Percentiles rank a stretch among this genome's conserved stretches.
Evolutionary conservation across 2,797 vertebrate genomes (phyloP).

Genomic region (Gastrophryne carolinensis): DNA sequence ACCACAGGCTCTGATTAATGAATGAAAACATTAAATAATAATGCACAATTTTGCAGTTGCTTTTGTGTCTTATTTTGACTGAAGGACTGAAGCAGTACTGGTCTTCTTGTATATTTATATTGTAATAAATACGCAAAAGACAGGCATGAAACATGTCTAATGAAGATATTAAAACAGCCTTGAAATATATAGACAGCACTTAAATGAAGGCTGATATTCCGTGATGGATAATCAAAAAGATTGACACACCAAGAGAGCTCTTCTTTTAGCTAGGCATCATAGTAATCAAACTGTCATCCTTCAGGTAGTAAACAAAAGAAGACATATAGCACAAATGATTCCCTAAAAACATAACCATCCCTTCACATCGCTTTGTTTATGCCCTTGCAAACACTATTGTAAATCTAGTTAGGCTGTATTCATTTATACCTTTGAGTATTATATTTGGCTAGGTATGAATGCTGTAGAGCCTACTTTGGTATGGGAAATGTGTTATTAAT

Average conservation of each 20-base stretch:
- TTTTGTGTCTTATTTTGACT: not conserved
- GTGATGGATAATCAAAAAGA: constrained; percentile 49
- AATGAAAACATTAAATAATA: not conserved
- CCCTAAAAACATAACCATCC: constrained; percentile 23
- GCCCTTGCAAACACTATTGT: not conserved
- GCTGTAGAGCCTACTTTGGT: too few relatives aligned
- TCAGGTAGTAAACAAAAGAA: constrained; percentile 40
- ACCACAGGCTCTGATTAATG: too few relatives aligned
- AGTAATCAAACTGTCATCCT: constrained; percentile 50
- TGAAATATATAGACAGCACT: constrained; percentile 11
- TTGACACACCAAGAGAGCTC: constrained; percentile 45
- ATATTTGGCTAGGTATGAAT: too few relatives aligned
- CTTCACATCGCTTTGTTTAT: constrained; percentile 11
- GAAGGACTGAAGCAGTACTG: not conserved
- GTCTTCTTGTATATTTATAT: not conserved
- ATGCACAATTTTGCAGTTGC: not conserved
- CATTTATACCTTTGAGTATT: too few relatives aligned
- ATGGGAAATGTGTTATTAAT: too few relatives aligned
- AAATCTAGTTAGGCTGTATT: too few relatives aligned
- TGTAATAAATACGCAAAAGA: constrained; percentile 16
- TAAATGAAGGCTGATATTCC: constrained; percentile 37
- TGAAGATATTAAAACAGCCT: constrained; percentile 26
- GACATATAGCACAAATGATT: constrained; percentile 27
- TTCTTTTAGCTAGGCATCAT: constrained; percentile 34
- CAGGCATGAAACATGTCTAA: constrained; percentile 16